Conservation (phyloP, 2,888 invertebrate genomes). For the Leptarthrus brevirostris region DNA sequence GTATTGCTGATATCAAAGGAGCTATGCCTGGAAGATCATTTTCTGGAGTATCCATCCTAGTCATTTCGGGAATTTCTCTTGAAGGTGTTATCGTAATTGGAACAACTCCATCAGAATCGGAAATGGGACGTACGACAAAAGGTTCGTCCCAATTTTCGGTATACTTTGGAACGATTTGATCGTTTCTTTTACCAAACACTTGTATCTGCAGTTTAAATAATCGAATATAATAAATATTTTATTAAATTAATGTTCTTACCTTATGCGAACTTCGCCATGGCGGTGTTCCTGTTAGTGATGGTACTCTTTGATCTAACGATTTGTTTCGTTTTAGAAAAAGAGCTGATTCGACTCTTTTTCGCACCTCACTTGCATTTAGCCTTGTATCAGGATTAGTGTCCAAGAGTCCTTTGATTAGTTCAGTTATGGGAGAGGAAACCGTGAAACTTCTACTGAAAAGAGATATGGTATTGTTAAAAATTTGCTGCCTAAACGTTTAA, state of each 20-base stretch:
- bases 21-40: slow-evolving; percentile 1
- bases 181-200: background rate
- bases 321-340: slow-evolving; percentile 33
- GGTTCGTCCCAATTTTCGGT: slow-evolving; percentile 1
- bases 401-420: slow-evolving; percentile 75
- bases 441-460: slow-evolving; percentile 36
- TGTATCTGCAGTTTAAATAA: background rate
- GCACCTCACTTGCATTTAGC: slow-evolving; percentile 75
- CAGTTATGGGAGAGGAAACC: slow-evolving; percentile 55
- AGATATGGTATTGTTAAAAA: slow-evolving; percentile 41
- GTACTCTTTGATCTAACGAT: slow-evolving; percentile 61
- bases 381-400: slow-evolving; percentile 77
- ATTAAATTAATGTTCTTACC: background rate
- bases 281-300: slow-evolving; percentile 51
- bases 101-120: slow-evolving; percentile 16
- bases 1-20: background rate
- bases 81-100: slow-evolving; percentile 4
- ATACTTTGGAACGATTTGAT: slow-evolving; percentile 31
- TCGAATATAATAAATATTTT: background rate
- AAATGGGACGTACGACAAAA: background rate
- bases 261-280: background rate
- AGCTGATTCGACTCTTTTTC: slow-evolving; percentile 53
- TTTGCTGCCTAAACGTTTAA: too few relatives aligned
- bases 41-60: background rate
- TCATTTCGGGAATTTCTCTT: background rate